Evolutionary conservation across 2,113 vertebrate species (phyloP), one percentile per base, ranked within the genome.

Genomic region (Lagopus muta): DNA sequence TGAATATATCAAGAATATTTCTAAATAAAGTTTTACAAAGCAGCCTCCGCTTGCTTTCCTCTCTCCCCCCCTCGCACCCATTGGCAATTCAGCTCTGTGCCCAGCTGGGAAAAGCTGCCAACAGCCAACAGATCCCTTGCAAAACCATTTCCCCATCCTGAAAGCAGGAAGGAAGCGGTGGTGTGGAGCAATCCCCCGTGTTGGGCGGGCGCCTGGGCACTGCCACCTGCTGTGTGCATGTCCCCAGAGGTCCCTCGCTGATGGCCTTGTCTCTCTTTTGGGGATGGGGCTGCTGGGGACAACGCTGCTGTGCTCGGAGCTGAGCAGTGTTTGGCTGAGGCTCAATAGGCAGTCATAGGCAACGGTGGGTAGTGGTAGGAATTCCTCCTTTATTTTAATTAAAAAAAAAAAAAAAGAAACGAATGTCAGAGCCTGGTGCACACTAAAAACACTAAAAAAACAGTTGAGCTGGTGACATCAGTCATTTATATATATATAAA

Each of bases 1-100:
- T 98, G 98, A 97, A 95, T 98, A 98, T 99, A 98, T 98, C 94
- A 94, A 97, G 97, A 97, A 98, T 97, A 98, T 98, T 98, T 98
- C 98, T 98, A 98, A 98, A 98, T 98, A 98, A 98, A 98, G 93
- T 97, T 98, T 98, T 98, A 97, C 97, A 98, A 97, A 97, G 93
- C 97, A 97, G 32, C 43, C 54, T 96, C 69, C 20, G 1, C 78
- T 93, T 17, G 32, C 89, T 66, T 86, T 96, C 91, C 38, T 90
- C 58, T 87, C 47, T 89, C 54, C 82, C 58, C 10, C 11, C 16
- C 57, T 62, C 1, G 5, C 67, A 36, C 34, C 80, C 57, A 11
- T 71, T 1, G 3, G 2, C 6, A 5, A 11, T 54, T 25, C 61
- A 32, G 11, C 32, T 36, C n/a, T 5, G 18, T 11, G 17, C 1